Evolutionary conservation across 2,888 invertebrate genomes (phyloP).

Genomic region (Mesodorylaimus sp.): DNA sequence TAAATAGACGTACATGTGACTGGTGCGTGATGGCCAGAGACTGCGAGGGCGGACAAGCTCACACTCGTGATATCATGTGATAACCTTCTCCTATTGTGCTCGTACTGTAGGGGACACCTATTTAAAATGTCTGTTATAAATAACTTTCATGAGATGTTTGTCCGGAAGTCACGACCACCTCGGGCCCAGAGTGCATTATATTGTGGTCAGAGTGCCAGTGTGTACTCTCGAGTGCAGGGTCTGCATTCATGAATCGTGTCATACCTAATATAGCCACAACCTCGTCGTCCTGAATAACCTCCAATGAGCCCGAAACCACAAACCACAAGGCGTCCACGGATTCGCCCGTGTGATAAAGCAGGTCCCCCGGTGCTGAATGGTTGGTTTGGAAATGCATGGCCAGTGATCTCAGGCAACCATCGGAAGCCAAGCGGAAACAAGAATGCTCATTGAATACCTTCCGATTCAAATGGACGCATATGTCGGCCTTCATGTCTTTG

Average conservation of each 20-base stretch:
- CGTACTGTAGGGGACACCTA: too few relatives aligned
- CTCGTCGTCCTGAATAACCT: conserved; percentile 98
- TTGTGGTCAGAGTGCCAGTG: too few relatives aligned
- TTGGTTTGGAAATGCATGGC: conserved; percentile 91
- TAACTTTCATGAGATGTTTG: too few relatives aligned
- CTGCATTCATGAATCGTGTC: too few relatives aligned
- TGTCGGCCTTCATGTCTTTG: conserved; percentile 99
- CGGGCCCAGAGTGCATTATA: too few relatives aligned
- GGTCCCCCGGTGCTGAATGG: conserved; percentile 84
- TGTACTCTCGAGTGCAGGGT: too few relatives aligned
- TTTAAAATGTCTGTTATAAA: too few relatives aligned
- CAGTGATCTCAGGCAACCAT: conserved; percentile 84
- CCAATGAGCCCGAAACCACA: conserved; percentile 92
- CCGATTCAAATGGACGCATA: conserved; percentile 96
- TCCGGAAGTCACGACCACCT: too few relatives aligned
- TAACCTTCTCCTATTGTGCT: too few relatives aligned
- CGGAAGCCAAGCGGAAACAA: conserved; percentile 66
- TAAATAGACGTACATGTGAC: conserved; percentile 17
- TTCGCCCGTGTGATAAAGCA: conserved; percentile 97
- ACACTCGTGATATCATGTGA: too few relatives aligned
- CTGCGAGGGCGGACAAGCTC: too few relatives aligned
- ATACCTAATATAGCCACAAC: conserved; percentile 91
- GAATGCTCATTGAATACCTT: conserved; percentile 53
- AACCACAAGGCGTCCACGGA: conserved; percentile 95
- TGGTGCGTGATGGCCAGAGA: too few relatives aligned